These are phyloP conservation scores for Drosophila sordidula DNA, from an alignment of 2,888 invertebrate genomes.

Conservation along the genomic window DNA sequence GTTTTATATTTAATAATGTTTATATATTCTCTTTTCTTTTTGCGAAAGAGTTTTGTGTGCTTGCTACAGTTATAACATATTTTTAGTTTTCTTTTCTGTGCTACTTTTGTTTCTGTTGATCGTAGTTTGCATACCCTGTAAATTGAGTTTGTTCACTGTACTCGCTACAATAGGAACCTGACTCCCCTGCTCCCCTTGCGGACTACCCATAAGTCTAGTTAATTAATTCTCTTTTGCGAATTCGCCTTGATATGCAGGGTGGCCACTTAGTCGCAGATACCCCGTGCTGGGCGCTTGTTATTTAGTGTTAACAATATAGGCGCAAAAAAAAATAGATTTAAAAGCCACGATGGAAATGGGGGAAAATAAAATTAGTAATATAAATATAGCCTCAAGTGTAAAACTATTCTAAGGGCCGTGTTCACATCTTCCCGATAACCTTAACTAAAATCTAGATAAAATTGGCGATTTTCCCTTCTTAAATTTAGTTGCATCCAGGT, in stretches of 20 bases:
- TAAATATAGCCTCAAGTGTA: no score
- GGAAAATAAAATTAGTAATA: no score
- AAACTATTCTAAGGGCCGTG: no score
- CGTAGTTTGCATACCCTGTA: slow-evolving; percentile 47
- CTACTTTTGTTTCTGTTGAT: neutral
- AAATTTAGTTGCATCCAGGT: no score
- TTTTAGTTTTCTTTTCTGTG: neutral
- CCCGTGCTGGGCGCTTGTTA: slow-evolving; percentile 10
- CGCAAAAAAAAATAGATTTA: no score
- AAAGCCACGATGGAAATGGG: no score
- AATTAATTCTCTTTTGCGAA: no score
- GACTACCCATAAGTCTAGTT: slow-evolving; percentile 16
- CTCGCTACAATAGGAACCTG: slow-evolving; percentile 65
- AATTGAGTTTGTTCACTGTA: slow-evolving; percentile 20
- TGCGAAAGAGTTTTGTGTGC: neutral
- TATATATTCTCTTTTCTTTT: neutral
- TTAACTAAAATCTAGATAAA: no score
- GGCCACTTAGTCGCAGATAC: slow-evolving; percentile 9
- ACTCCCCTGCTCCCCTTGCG: slow-evolving; percentile 21
- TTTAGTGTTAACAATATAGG: no score
- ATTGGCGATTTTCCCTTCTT: no score
- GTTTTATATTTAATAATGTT: neutral
- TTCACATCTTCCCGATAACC: no score
- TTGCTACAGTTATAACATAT: slow-evolving; percentile 6
- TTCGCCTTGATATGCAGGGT: slow-evolving; percentile 53